Evolutionary conservation across 2,797 vertebrate genomes (phyloP).

Genomic region (Danio choprae): DNA sequence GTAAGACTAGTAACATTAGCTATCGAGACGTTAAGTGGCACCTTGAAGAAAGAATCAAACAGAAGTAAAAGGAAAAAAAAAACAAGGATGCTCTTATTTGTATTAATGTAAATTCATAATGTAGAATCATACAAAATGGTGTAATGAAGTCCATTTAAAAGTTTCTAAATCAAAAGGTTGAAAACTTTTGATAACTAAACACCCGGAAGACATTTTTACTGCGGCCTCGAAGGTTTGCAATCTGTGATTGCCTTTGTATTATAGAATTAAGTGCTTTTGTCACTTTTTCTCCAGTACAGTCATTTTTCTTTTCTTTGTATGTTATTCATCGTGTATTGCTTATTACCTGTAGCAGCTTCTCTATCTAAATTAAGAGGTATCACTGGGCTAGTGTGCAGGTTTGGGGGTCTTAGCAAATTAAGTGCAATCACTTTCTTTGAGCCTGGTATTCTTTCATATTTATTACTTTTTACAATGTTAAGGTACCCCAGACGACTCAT

Average conservation of each 20-base stretch:
- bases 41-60: slow-evolving; percentile 1
- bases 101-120: slow-evolving; percentile 4
- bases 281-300: slow-evolving; percentile 79
- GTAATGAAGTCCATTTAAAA: slow-evolving; percentile 9
- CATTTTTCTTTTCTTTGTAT: slow-evolving; percentile 79
- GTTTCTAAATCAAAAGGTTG: slow-evolving; percentile 7
- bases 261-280: slow-evolving; percentile 84
- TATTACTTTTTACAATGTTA: slow-evolving; percentile 72
- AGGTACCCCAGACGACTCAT: slow-evolving; percentile 54
- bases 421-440: slow-evolving; percentile 92
- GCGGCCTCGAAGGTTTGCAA: slow-evolving; percentile 87
- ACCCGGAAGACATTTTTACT: slow-evolving; percentile 64
- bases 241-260: slow-evolving; percentile 98
- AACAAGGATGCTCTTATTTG: not conserved
- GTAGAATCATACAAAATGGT: not conserved
- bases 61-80: not conserved
- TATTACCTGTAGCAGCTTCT: slow-evolving; percentile 69
- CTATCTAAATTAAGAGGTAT: slow-evolving; percentile 73
- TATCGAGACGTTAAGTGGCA: not conserved
- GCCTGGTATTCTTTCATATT: slow-evolving; percentile 85
- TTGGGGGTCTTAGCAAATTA: slow-evolving; percentile 82
- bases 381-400: slow-evolving; percentile 74
- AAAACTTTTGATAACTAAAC: not conserved
- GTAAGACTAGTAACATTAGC: slow-evolving; percentile 32
- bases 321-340: slow-evolving; percentile 72